Conservation (phyloP, 2,888 invertebrate species). For the Epistrophe grossulariae region DNA sequence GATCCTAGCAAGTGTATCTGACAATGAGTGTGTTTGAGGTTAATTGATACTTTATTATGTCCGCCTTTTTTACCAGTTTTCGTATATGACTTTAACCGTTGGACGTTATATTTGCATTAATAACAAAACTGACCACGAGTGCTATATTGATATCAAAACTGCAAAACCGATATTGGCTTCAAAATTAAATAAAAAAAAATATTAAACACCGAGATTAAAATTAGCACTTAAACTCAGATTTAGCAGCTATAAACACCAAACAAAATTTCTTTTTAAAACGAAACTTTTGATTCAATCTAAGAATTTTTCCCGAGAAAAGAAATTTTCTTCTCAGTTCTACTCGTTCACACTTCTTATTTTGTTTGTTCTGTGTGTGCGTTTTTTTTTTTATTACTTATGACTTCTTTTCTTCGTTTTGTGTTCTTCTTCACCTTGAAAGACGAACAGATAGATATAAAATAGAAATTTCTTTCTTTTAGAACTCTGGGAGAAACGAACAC, state of each 20-base stretch:
- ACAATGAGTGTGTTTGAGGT: constrained; percentile 19
- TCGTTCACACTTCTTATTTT: constrained; percentile 65
- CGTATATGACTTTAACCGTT: constrained; percentile 26
- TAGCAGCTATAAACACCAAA: constrained; percentile 44
- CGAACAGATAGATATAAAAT: constrained; percentile 42
- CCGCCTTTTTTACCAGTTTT: constrained; percentile 52
- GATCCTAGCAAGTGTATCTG: constrained; percentile 55
- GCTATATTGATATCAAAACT: background rate
- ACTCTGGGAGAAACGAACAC: constrained; percentile 30
- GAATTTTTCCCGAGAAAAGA: constrained; percentile 71
- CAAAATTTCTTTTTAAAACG: constrained; percentile 36
- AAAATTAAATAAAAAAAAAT: constrained; percentile 6
- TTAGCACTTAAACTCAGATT: constrained; percentile 28
- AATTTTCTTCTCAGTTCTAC: constrained; percentile 68
- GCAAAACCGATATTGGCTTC: background rate
- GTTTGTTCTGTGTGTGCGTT: constrained; percentile 60
- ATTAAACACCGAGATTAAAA: background rate
- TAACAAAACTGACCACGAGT: constrained; percentile 26
- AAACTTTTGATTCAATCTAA: constrained; percentile 57
- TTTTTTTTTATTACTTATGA: constrained; percentile 51
- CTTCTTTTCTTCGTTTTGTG: constrained; percentile 58
- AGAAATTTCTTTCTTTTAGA: constrained; percentile 56
- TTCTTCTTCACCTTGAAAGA: constrained; percentile 58
- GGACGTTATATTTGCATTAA: constrained; percentile 52
- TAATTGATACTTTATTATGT: constrained; percentile 27